These are phyloP conservation scores for Diadegma fenestrale DNA, from an alignment of 2,888 invertebrate genomes.

Conservation along the genomic window DNA sequence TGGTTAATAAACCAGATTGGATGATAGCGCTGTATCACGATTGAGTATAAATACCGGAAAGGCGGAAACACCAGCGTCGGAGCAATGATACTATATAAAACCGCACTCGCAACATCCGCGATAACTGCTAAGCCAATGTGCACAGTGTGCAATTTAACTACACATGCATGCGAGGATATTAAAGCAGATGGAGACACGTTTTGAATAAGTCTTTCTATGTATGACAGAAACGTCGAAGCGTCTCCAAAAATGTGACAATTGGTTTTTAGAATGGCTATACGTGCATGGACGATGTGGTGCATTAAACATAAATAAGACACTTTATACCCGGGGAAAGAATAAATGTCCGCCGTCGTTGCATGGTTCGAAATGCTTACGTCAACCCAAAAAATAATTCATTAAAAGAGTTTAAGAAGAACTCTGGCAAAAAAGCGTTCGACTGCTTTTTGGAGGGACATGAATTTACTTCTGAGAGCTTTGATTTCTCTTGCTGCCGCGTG, in stretches of 20 bases:
- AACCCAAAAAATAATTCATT: not conserved
- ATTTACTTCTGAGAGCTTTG: slow-evolving; percentile 25
- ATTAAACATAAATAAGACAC: not conserved
- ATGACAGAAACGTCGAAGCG: not conserved
- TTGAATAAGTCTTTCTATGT: not conserved
- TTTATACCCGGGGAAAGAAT: not conserved
- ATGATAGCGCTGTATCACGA: slow-evolving; percentile 2
- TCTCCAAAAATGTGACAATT: not conserved
- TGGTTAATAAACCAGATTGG: slow-evolving; percentile 2
- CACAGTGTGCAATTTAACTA: not conserved
- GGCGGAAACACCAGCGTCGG: slow-evolving; percentile 32
- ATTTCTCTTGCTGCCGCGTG: slow-evolving; percentile 2
- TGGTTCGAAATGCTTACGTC: not conserved
- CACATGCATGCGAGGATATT: not conserved
- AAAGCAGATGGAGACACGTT: slow-evolving; percentile 5
- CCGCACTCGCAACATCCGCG: slow-evolving; percentile 20
- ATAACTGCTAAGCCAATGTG: slow-evolving; percentile 13
- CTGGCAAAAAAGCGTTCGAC: not conserved
- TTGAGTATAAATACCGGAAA: slow-evolving; percentile 34
- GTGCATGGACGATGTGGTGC: not conserved
- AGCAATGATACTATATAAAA: slow-evolving; percentile 18
- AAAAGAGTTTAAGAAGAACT: not conserved
- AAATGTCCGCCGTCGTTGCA: not conserved
- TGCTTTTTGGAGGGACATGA: not conserved
- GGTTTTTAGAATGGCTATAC: not conserved